These are phyloP conservation scores for Rhadina sibilatrix DNA, from an alignment of 2,113 vertebrate species.

Conservation along the genomic window DNA sequence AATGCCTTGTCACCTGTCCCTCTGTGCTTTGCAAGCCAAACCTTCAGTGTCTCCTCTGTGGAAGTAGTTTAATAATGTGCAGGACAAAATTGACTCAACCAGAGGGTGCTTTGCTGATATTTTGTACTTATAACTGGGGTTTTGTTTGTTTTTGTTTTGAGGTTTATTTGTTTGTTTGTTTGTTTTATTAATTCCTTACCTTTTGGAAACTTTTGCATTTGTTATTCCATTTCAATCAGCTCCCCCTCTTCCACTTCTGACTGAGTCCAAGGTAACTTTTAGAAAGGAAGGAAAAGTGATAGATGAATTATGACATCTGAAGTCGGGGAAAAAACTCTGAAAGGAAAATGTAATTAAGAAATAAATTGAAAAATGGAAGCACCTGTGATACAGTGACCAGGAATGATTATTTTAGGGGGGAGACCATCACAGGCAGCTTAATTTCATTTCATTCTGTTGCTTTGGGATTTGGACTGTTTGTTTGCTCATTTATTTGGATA, in stretches of 20 bases:
- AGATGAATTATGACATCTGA: conserved; percentile 55
- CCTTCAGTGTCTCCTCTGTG: neutral
- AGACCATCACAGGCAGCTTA: conserved; percentile 15
- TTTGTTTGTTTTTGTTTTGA: no score
- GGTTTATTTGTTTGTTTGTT: no score
- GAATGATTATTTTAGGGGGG: conserved; percentile 26
- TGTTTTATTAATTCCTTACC: neutral
- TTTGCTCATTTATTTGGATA: conserved; percentile 44
- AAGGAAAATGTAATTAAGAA: conserved; percentile 64
- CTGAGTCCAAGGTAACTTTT: neutral
- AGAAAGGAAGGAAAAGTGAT: neutral
- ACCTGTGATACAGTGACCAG: conserved; percentile 47
- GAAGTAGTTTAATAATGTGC: neutral
- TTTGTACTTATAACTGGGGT: neutral
- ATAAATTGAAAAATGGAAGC: conserved; percentile 63
- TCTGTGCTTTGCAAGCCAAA: neutral
- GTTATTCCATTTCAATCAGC: neutral
- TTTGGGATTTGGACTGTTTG: conserved; percentile 34
- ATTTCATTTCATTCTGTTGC: conserved; percentile 33
- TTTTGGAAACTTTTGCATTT: neutral
- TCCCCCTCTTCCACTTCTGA: neutral
- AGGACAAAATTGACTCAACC: neutral
- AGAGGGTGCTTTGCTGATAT: neutral
- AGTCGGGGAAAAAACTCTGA: neutral
- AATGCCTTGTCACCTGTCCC: fast-evolving